Percentiles rank a stretch among this genome's conserved stretches.
Evolutionary conservation across 2,888 invertebrate species (phyloP).

Genomic region (Hyalella azteca): DNA sequence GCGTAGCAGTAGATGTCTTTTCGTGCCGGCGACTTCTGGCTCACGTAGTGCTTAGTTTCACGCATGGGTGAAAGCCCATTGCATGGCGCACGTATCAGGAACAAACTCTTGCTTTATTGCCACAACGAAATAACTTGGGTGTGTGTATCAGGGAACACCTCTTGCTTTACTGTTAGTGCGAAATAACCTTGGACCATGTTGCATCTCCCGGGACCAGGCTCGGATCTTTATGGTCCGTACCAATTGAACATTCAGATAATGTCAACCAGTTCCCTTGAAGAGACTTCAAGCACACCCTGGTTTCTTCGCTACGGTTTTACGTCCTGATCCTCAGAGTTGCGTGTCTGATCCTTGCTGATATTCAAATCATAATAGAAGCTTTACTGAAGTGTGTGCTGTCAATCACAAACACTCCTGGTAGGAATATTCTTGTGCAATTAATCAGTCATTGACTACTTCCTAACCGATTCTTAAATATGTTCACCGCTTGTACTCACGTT

Average conservation of each 20-base stretch:
- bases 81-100: conserved; percentile 8
- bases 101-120: conserved; percentile 19
- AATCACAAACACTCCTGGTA: no score
- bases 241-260: background rate
- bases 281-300: background rate
- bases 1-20: background rate
- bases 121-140: conserved; percentile 7
- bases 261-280: background rate
- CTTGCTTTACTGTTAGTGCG: no score
- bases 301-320: no score
- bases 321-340: no score
- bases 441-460: no score
- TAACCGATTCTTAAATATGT: no score
- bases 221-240: background rate
- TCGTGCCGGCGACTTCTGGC: background rate
- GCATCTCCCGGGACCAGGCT: background rate
- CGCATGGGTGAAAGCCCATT: conserved; percentile 7
- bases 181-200: background rate
- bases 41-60: conserved; percentile 14
- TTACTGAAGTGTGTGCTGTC: no score
- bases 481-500: no score
- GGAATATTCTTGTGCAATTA: no score
- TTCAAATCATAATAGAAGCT: no score
- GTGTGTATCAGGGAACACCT: no score
- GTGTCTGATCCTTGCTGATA: no score